Base-by-base conservation (phyloP, 2,888 invertebrate species). In the Apotomis turbidana region DNA sequence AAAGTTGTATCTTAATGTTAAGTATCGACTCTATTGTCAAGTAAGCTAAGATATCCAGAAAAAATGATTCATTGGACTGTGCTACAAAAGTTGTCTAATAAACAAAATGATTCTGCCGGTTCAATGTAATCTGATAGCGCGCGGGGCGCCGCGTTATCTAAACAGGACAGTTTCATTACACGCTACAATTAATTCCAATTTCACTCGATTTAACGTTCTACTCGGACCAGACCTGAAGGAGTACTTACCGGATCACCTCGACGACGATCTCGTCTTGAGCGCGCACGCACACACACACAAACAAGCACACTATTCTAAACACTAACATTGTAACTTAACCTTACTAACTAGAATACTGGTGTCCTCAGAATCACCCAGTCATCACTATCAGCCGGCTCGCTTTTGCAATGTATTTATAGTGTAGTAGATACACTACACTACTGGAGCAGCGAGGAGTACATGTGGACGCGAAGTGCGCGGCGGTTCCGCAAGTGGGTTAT, bases 401-500 rank as follows among this genome's bases (percentile, higher is more conserved):
- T 27, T 52, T 44, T 46, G 10, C 13, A 66, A 54, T 54, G n/a
- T 58, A 70, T 58, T 54, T 41, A 41, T 27, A 27, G 27, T 27
- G 51, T 61, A 61, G 55, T 49, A 44, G 49, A 46, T 15, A 58
- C 41, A 41, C 6, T 6, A 41, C 5, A 41, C 5, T 3, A 5
- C 5, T 41, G 12, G 38, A 27, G 27, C 27, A 27, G 41, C 60
- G 55, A 10, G 60, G 60, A 49, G 44, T 8, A 44, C 49, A 9
- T 49, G 49, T 9, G 49, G 9, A 49, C 41, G 41, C 41, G 49
- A 60, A 59, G 55, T 60, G 62, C n/a, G 71, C 57, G 38, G 27
- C 13, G 38, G n/a, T 46, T 60, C 38, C 55, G 8, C 49, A n/a
- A 68, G 57, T 62, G 71, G 71, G 71, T 71, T 71, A 70, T 70